Conservation (phyloP, 2,113 vertebrate species). For the Corythornis vintsioides region DNA sequence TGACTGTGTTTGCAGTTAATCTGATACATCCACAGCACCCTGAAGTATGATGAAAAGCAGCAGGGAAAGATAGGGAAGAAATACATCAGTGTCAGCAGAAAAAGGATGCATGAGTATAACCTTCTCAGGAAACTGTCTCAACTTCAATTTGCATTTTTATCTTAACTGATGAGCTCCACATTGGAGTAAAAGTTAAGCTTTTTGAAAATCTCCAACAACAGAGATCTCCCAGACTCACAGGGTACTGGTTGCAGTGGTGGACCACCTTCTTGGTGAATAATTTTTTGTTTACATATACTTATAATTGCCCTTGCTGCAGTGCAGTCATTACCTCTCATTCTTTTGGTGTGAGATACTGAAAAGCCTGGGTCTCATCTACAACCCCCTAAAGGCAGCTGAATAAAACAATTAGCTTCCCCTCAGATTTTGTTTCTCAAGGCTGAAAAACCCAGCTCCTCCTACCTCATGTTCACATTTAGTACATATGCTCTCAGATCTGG, state of each 20-base stretch:
- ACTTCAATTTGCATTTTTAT: not conserved
- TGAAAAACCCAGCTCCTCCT: not conserved
- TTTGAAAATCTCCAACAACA: not conserved
- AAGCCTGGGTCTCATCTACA: not conserved
- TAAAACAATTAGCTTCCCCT: not conserved
- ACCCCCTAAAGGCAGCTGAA: not conserved
- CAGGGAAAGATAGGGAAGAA: not conserved
- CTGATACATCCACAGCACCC: not conserved
- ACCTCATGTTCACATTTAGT: not conserved
- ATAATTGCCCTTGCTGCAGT: not conserved
- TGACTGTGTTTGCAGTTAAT: not conserved
- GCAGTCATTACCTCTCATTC: not conserved
- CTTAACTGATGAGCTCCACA: rapidly evolving
- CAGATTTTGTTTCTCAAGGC: not conserved
- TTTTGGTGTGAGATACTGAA: not conserved
- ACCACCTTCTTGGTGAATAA: not conserved
- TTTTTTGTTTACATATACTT: not conserved
- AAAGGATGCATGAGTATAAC: rapidly evolving
- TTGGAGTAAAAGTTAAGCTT: not conserved
- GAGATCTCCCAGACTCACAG: not conserved
- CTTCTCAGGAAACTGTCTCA: not conserved
- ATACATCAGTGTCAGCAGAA: not conserved
- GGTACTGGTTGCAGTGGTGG: not conserved
- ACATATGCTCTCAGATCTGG: not conserved
- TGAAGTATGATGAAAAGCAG: not conserved